Evolutionary conservation across 2,888 invertebrate genomes (phyloP), one percentile per base, ranked within the genome.

Genomic region (Diplolepis rosae): DNA sequence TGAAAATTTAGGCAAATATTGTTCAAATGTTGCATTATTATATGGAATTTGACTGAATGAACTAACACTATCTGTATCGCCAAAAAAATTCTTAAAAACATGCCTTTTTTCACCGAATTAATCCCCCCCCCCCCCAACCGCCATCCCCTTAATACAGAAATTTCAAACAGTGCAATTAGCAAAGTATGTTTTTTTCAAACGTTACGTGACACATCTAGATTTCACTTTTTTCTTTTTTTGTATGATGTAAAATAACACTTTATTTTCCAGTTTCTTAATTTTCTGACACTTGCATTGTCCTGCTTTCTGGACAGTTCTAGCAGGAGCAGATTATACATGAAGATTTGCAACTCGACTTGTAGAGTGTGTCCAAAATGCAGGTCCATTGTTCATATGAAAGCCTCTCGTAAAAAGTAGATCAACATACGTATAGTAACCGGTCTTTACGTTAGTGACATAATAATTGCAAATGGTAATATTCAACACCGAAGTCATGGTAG

Each of bases 381-480:
- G 35, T 24, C 39, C 35, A 61, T 61, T 61, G 61, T 61, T 39
- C n/a, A 39, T n/a, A n/a, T n/a, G n/a, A n/a, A n/a, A n/a, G 24
- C 35, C 24, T 7, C 35, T n/a, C 24, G n/a, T 39, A 7, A 61
- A 61, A 61, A 61, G 61, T 61, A 27, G 61, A 24, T 61, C 39
- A 61, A 24, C 11, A 39, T 39, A 39, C 35, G 24, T 35, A 18
- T 13, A 61, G 24, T n/a, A 61, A 61, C 61, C 35, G n/a, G 61
- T 61, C 39, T 61, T 61, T 13, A 24, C 27, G 39, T 15, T 39
- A 61, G 61, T 39, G 61, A 61, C 15, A 61, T 61, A 61, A 61
- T 61, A 61, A 9, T n/a, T 32, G 32, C 54, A 15, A 32, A 32
- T 54, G n/a, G n/a, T 45, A 54, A 54, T 54, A 54, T 54, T 54